Evolutionary conservation across 2,113 vertebrate genomes (phyloP).

Genomic region (Pyrgilauda ruficollis): DNA sequence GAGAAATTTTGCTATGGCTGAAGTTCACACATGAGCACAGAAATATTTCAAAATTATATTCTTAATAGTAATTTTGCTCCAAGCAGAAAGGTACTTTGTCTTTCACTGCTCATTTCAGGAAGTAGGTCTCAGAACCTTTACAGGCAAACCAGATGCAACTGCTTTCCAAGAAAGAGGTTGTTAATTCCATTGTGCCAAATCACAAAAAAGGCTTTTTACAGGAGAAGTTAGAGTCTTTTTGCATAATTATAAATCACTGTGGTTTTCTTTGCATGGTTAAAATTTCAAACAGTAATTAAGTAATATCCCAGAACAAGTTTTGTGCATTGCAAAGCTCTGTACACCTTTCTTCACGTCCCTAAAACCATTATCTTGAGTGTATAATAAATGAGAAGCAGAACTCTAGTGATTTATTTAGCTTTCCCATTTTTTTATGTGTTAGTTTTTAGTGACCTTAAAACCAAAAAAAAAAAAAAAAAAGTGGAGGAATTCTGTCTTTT

Average conservation of each 20-base stretch:
- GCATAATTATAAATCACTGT: not conserved
- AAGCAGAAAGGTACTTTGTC: not conserved
- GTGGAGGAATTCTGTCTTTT: not conserved
- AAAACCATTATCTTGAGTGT: not conserved
- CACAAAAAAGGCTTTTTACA: not conserved
- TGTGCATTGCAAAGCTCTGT: not conserved
- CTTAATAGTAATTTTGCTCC: conserved; percentile 10
- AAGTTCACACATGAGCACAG: not conserved
- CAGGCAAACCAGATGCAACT: not conserved
- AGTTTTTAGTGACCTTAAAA: not conserved
- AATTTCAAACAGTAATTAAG: conserved; percentile 5
- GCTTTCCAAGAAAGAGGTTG: not conserved
- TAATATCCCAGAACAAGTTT: not conserved
- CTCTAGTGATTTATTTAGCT: not conserved
- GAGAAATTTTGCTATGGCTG: not conserved
- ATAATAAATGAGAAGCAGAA: not conserved
- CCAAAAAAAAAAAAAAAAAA: not conserved
- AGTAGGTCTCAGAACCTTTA: not conserved
- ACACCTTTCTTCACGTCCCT: not conserved
- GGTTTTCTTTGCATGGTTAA: not conserved
- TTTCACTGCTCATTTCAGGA: not conserved
- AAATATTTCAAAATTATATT: not conserved
- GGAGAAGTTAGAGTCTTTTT: not conserved
- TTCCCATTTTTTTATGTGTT: not conserved
- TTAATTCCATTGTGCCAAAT: not conserved